These are phyloP conservation scores for Phaetusa simplex DNA, from an alignment of 2,113 vertebrate genomes.

Conservation along the genomic window DNA sequence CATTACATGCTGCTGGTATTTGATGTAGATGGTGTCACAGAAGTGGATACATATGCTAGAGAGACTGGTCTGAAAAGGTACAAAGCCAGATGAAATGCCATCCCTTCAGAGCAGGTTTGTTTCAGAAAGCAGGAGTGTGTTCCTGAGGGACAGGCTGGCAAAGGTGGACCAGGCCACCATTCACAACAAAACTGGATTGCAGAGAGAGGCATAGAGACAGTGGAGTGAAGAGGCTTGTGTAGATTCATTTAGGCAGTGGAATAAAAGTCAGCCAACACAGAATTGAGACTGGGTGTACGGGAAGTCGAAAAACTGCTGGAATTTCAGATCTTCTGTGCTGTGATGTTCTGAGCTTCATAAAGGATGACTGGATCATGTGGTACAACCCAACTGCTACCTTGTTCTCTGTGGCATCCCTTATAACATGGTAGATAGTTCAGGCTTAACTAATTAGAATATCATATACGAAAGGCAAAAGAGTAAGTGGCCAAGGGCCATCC, in stretches of 20 bases:
- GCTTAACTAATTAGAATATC: neutral
- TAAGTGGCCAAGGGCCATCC: neutral
- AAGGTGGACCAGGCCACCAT: accelerated
- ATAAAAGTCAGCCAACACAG: neutral
- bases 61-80: neutral
- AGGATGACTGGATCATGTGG: neutral
- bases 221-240: neutral
- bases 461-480: neutral
- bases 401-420: neutral
- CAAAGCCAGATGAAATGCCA: neutral
- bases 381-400: neutral
- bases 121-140: neutral
- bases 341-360: neutral
- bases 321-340: neutral
- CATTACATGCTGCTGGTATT: neutral
- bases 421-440: neutral
- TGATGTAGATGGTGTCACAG: neutral
- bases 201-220: neutral
- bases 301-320: neutral
- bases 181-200: neutral
- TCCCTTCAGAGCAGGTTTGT: neutral
- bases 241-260: neutral
- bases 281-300: neutral
- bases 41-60: neutral
- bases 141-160: neutral